Evolutionary conservation across 2,113 vertebrate genomes (phyloP), one percentile per base, ranked within the genome.

Genomic region (Gasterosteus aculeatus): DNA sequence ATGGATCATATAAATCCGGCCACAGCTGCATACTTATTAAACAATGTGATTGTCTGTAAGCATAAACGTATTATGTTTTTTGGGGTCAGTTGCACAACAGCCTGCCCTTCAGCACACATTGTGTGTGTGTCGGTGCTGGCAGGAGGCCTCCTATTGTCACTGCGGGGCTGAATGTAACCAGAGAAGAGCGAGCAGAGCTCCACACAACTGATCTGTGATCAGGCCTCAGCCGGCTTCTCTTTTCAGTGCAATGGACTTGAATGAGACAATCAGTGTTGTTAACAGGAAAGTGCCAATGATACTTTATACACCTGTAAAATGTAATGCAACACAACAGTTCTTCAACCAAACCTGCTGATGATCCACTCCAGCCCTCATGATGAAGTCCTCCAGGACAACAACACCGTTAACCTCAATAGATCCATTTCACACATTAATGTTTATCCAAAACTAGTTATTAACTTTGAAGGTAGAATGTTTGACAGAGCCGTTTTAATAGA

Each of bases 161-260:
- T 63, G 60, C 18, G 7, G 57, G 77, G 61, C 66, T 7, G 68
- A 8, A 47, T 85, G 87, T 82, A 88, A 91, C 80, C 7, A 16
- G 81, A 85, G 87, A 59, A 72, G 58, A 18, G 26, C 1, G 12
- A 44, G 31, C 22, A 62, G 33, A 4, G 33, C 33, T 4, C 33
- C 18, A 47, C 35, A 63, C 49, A 78, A 83, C 60, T 16, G 72
- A 79, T 81, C 85, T 63, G 69, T 83, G 81, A 90, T 7, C 67
- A 10, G 72, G 77, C 31, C 77, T 54, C 18, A 66, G 62, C 42
- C 7, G 31, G 3, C 18, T 9, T 85, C 47, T 69, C 33, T 85
- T 72, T 78, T 61, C 78, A 72, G 56, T 35, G 33, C 19, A 58
- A 15, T 11, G n/a, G 38, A 41, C 9, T 44, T 46, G 4, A 51